phyloP scores from a whole-genome alignment of 2,888 invertebrate genomes.

The Amphiduros pacificus region DNA sequence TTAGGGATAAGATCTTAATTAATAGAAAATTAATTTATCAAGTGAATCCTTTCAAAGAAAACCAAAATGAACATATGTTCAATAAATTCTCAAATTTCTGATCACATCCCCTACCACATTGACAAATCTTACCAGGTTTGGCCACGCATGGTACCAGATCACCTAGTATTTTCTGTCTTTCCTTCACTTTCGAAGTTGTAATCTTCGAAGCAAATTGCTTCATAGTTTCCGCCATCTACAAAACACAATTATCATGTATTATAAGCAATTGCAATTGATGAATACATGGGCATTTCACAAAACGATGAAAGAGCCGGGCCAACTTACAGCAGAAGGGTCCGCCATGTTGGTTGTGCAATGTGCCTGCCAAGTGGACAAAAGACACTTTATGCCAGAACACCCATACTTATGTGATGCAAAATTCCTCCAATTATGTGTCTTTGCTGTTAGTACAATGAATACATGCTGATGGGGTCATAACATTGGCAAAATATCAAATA shows the following conservation, averaged over 20 bases:
- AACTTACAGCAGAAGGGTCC: slow-evolving; percentile 29
- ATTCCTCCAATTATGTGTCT: too few species aligned
- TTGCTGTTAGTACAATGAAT: too few species aligned
- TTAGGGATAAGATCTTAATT: too few species aligned
- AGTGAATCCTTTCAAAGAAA: too few species aligned
- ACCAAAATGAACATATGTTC: too few species aligned
- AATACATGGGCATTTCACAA: background rate
- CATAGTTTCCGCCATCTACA: slow-evolving; percentile 38
- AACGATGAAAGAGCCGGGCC: background rate
- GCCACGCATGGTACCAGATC: slow-evolving; percentile 40
- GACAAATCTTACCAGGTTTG: slow-evolving; percentile 42
- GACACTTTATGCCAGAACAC: too few species aligned
- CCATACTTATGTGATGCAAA: too few species aligned
- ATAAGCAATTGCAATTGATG: background rate
- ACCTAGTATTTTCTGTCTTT: slow-evolving; percentile 38
- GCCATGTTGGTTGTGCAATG: slow-evolving; percentile 51
- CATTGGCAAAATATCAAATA: background rate
- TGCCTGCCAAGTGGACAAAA: background rate
- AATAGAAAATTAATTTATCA: too few species aligned
- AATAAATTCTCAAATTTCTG: too few species aligned
- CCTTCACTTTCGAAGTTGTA: slow-evolving; percentile 43
- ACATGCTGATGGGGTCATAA: background rate
- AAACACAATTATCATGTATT: background rate
- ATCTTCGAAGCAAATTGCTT: slow-evolving; percentile 49
- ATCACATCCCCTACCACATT: too few species aligned